Conservation (phyloP, 1,140 invertebrate genomes). For the Zaprionus inermis region DNA sequence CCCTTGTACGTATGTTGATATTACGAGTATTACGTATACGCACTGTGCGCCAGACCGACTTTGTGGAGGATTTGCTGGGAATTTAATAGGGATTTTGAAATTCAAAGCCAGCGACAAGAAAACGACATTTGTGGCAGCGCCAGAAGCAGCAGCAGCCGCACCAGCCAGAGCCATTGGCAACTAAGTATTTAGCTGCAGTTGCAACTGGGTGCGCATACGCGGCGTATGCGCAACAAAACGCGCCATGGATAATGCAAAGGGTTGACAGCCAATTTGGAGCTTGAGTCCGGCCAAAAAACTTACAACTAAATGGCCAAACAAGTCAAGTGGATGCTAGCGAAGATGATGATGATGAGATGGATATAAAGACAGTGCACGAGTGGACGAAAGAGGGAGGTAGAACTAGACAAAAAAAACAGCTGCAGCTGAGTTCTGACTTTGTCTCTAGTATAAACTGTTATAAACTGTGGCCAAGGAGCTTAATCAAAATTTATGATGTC, state of each 20-base stretch:
- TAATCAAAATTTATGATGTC: conserved; percentile 60
- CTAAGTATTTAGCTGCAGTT: conserved; percentile 21
- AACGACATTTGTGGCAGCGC: conserved; percentile 29
- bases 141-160: neutral
- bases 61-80: conserved; percentile 31
- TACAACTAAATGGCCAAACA: conserved; percentile 34
- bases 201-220: conserved; percentile 2
- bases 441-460: conserved; percentile 29
- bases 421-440: conserved; percentile 2
- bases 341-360: conserved; percentile 26
- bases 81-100: conserved; percentile 35
- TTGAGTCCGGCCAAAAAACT: conserved; percentile 32
- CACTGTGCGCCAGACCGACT: conserved; percentile 19
- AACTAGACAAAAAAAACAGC: neutral
- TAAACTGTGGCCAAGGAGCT: conserved; percentile 52
- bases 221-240: conserved; percentile 34
- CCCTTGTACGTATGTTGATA: conserved; percentile 51
- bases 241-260: conserved; percentile 34
- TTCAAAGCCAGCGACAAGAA: conserved; percentile 27
- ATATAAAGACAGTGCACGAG: neutral
- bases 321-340: conserved; percentile 17
- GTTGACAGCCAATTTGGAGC: conserved; percentile 44
- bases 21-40: conserved; percentile 61
- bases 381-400: no score
- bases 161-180: conserved; percentile 3